Percentiles rank a stretch among this genome's conserved stretches.
Conservation (phyloP, 2,113 vertebrate species). For the Ariopsis seemanni region DNA sequence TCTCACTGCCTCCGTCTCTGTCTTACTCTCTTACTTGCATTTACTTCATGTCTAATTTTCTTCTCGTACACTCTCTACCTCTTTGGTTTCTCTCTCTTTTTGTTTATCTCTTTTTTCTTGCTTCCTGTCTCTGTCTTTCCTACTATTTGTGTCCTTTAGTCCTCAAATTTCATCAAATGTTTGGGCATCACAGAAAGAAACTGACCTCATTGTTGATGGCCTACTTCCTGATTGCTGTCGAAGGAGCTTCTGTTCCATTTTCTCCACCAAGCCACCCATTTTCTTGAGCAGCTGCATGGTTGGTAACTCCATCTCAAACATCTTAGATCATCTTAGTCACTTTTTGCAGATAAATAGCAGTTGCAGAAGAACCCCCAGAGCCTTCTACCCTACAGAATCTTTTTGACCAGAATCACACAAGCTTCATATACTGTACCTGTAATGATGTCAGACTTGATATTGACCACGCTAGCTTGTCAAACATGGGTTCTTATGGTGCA, state of each 20-base stretch:
- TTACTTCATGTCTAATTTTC: conserved; percentile 5
- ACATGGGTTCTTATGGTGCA: background rate
- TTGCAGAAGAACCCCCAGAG: background rate
- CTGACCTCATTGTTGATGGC: background rate
- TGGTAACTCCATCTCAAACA: background rate
- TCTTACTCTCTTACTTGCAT: conserved; percentile 4
- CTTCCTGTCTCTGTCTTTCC: background rate
- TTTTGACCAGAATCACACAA: background rate
- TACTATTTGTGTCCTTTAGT: background rate
- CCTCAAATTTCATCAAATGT: background rate
- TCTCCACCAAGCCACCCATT: background rate
- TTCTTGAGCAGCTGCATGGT: background rate
- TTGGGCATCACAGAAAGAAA: background rate
- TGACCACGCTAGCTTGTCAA: background rate
- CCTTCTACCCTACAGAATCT: background rate
- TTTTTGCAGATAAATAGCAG: background rate
- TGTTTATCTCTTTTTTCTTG: background rate
- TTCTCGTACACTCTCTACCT: background rate
- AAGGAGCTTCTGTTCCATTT: conserved; percentile 1
- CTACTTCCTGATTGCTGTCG: background rate
- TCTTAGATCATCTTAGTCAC: background rate
- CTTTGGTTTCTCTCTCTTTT: background rate
- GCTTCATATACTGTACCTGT: background rate
- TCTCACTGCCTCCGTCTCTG: background rate
- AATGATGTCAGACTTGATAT: background rate